Evolutionary conservation across 2,797 vertebrate species (phyloP), one percentile per base, ranked within the genome.

Genomic region (Sebastes elongatus): DNA sequence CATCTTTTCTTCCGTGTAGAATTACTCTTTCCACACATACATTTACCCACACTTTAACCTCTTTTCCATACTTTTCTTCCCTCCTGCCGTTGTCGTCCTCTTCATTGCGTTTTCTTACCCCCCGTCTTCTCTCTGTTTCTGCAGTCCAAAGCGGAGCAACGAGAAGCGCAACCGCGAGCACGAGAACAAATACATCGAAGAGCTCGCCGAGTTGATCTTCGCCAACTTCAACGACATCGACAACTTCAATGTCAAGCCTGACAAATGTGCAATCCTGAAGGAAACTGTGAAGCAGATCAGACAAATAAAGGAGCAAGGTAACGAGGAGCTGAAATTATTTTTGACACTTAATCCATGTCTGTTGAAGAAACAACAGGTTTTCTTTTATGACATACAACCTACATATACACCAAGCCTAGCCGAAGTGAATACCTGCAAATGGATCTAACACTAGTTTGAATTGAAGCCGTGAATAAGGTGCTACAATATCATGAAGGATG

Each of bases 221-320:
- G 98, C 98, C 89, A 99, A 99, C 96, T 97, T 99, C 95, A 99
- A 97, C 64, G 99, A 99, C 92, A 99, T 99, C 64, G 98, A 99
- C 96, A 99, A 99, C 96, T 99, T 99, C 92, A 99, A 99, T 86
- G 97, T 99, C 93, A 99, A 99, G 94, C 99, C 99, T 92, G 99
- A 99, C 96, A 99, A 99, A 98, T 99, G 99, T 98, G 98, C 98
- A 96, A 99, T 99, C 94, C 96, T 99, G 91, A 99, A 99, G 96
- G 99, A 99, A 97, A 99, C 99, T 96, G 99, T 99, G 96, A 99
- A 99, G 91, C 98, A 99, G 95, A 99, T 99, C 95, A 97, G 99
- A 92, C 99, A 99, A 93, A 99, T 99, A 95, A 99, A 99, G 95
- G 98, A 99, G 95, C 98, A 99, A 97, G 99, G 98, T 99, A 53